Conservation (phyloP, 2,888 invertebrate genomes). For the Cryptocephalus moraei region DNA sequence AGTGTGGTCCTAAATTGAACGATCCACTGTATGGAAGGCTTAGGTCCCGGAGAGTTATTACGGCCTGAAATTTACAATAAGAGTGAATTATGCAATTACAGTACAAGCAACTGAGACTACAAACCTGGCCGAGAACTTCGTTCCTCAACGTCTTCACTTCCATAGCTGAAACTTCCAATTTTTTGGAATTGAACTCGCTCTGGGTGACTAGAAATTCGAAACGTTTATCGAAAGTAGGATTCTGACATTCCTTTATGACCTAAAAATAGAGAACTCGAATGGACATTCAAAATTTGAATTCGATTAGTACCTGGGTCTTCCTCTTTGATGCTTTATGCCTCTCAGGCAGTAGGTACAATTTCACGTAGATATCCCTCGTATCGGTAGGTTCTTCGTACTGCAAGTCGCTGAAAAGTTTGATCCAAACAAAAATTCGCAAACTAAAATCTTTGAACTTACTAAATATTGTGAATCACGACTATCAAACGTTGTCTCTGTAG, state of each 20-base stretch:
- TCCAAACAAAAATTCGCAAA: neutral
- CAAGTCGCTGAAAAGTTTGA: slow-evolving; percentile 53
- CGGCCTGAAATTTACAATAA: slow-evolving; percentile 41
- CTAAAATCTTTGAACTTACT: slow-evolving; percentile 52
- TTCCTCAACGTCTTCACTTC: slow-evolving; percentile 75
- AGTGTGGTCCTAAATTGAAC: slow-evolving; percentile 5
- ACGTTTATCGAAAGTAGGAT: slow-evolving; percentile 80
- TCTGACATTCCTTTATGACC: slow-evolving; percentile 75
- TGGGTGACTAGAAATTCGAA: slow-evolving; percentile 80
- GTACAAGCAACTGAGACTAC: slow-evolving; percentile 5
- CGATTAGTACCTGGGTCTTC: slow-evolving; percentile 58
- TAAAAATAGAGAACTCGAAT: slow-evolving; percentile 20
- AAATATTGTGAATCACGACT: slow-evolving; percentile 76
- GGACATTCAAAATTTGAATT: neutral
- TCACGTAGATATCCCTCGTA: slow-evolving; percentile 85
- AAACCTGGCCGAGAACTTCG: slow-evolving; percentile 70
- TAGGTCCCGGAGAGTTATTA: slow-evolving; percentile 53
- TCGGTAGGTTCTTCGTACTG: slow-evolving; percentile 71
- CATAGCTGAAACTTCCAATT: slow-evolving; percentile 75
- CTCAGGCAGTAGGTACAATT: slow-evolving; percentile 74
- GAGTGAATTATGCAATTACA: too few relatives aligned
- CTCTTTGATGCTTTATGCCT: slow-evolving; percentile 75
- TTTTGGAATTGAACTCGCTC: slow-evolving; percentile 64
- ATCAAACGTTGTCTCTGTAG: slow-evolving; percentile 69
- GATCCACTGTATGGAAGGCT: slow-evolving; percentile 38